These are phyloP conservation scores for Australoheros facetus DNA, from an alignment of 2,797 vertebrate genomes.

Conservation along the genomic window DNA sequence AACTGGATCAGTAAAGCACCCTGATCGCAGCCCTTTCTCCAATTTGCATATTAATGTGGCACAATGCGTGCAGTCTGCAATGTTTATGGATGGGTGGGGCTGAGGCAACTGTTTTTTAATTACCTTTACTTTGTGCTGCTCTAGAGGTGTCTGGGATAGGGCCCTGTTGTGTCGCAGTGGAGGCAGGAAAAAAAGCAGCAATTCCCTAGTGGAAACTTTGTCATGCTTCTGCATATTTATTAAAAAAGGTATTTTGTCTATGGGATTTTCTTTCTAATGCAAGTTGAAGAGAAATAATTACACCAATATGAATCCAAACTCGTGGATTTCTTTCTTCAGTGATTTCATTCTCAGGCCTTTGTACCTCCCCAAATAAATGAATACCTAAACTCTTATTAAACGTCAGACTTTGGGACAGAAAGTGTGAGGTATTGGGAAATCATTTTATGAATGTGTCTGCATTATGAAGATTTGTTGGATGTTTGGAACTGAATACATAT, in stretches of 20 bases:
- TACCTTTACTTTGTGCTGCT: slow-evolving; percentile 65
- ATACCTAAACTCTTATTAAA: slow-evolving; percentile 38
- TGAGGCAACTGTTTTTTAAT: slow-evolving; percentile 72
- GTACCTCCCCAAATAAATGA: slow-evolving; percentile 42
- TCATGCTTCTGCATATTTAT: slow-evolving; percentile 45
- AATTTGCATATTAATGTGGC: slow-evolving; percentile 84
- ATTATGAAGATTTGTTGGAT: slow-evolving; percentile 65
- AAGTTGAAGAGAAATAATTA: slow-evolving; percentile 42
- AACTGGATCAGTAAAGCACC: slow-evolving; percentile 75
- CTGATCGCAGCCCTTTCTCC: slow-evolving; percentile 68
- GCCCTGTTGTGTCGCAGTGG: slow-evolving; percentile 11
- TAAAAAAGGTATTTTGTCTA: slow-evolving; percentile 19
- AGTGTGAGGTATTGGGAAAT: slow-evolving; percentile 35
- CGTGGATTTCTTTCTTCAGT: slow-evolving; percentile 31
- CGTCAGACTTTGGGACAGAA: slow-evolving; percentile 21
- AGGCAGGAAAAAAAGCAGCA: slow-evolving; percentile 35
- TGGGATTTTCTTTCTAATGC: slow-evolving; percentile 26
- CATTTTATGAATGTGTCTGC: slow-evolving; percentile 34
- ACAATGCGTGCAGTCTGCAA: slow-evolving; percentile 52
- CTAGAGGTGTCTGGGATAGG: slow-evolving; percentile 37
- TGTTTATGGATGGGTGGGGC: slow-evolving; percentile 65
- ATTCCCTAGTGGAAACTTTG: slow-evolving; percentile 42
- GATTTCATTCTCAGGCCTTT: slow-evolving; percentile 35
- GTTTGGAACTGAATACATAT: slow-evolving; percentile 54
- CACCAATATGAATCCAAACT: slow-evolving; percentile 22